Conservation (phyloP, 2,797 vertebrate species). For the Garrulus glandarius region DNA sequence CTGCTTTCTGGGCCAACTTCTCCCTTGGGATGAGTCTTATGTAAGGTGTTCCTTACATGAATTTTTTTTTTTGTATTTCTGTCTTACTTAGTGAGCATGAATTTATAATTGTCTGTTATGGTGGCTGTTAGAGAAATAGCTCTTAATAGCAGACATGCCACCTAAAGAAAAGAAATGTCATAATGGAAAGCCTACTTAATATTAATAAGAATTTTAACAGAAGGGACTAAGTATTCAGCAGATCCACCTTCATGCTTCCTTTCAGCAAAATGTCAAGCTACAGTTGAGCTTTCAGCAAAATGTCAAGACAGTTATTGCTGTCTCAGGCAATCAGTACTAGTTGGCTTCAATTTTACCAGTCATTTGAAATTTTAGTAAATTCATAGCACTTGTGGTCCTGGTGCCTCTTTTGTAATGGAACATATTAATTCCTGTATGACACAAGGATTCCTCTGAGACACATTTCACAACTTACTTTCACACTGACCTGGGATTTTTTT, state of each 20-base stretch:
- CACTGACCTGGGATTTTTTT: neutral
- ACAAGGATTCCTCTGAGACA: neutral
- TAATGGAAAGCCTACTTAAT: neutral
- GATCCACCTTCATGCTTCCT: neutral
- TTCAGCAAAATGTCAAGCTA: neutral
- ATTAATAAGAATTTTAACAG: neutral
- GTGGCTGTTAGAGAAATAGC: neutral
- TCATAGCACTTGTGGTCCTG: neutral
- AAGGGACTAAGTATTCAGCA: neutral
- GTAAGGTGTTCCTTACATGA: neutral
- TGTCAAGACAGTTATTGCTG: neutral
- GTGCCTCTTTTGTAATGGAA: neutral
- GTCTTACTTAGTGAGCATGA: neutral
- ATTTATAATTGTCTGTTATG: neutral
- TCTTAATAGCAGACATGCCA: neutral
- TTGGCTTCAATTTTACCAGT: neutral
- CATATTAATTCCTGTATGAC: neutral
- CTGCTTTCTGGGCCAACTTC: neutral
- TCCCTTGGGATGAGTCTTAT: neutral
- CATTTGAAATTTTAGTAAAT: neutral
- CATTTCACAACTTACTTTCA: neutral
- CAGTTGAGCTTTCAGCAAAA: neutral
- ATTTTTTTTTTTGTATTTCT: neutral
- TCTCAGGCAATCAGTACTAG: neutral
- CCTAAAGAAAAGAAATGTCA: neutral